These are phyloP conservation scores for Aeoliscus strigatus DNA, from an alignment of 2,797 vertebrate species.

Conservation along the genomic window DNA sequence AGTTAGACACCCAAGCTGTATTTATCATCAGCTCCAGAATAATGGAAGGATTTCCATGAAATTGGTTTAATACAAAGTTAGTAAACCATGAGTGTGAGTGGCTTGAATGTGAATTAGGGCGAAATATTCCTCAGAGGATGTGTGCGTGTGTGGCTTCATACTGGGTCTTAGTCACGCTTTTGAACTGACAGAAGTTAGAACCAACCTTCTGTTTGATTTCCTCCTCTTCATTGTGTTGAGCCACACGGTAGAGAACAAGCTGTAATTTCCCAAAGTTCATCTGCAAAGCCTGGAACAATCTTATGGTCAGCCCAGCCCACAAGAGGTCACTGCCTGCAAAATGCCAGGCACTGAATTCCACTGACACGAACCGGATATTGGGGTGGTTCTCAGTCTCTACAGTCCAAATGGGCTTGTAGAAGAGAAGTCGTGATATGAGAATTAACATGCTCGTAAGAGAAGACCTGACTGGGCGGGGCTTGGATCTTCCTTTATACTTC, in stretches of 20 bases:
- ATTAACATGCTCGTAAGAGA: slow-evolving; percentile 46
- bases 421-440: slow-evolving; percentile 70
- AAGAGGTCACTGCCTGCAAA: slow-evolving; percentile 90
- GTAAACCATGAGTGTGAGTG: no score
- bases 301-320: slow-evolving; percentile 88
- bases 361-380: slow-evolving; percentile 80
- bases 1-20: no score
- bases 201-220: slow-evolving; percentile 56
- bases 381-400: slow-evolving; percentile 69
- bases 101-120: no score
- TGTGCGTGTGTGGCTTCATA: no score
- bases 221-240: slow-evolving; percentile 58
- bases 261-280: slow-evolving; percentile 79
- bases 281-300: slow-evolving; percentile 79
- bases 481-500: slow-evolving; percentile 3
- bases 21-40: not conserved
- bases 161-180: no score
- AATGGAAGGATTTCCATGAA: not conserved
- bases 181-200: no score
- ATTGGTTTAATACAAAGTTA: no score
- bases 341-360: slow-evolving; percentile 93
- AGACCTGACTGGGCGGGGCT: slow-evolving; percentile 37
- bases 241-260: slow-evolving; percentile 75
- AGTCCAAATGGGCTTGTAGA: slow-evolving; percentile 83
- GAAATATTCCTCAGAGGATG: no score